A percentile compares a stretch with the other conserved stretches of the same genome.
Conservation (phyloP, 1,140 invertebrate species). For the Drosophila subobscura region DNA sequence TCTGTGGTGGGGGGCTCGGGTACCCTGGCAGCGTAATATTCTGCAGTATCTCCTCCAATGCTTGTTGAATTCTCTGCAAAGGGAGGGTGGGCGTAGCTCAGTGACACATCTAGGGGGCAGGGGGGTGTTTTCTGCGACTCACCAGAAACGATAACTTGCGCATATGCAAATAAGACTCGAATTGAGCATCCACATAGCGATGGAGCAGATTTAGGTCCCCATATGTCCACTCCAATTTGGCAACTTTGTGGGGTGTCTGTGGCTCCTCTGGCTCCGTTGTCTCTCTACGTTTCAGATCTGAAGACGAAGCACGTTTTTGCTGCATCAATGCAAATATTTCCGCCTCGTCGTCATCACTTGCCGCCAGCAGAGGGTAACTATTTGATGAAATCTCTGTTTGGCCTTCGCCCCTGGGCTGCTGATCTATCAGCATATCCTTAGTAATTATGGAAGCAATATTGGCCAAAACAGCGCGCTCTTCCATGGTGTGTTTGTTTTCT, state of each 20-base stretch:
- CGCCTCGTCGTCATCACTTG: constrained; percentile 60
- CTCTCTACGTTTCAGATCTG: constrained; percentile 31
- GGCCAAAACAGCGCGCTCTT: constrained; percentile 73
- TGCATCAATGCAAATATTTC: constrained; percentile 70
- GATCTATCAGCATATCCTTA: constrained; percentile 75
- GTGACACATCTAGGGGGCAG: too few species aligned
- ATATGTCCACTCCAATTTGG: constrained; percentile 49
- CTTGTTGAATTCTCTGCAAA: constrained; percentile 61
- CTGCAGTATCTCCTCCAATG: constrained; percentile 33
- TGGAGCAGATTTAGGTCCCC: constrained; percentile 70
- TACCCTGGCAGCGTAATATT: constrained; percentile 41
- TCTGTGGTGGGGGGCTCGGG: constrained; percentile 54
- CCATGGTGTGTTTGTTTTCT: constrained; percentile 48
- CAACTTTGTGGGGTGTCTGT: constrained; percentile 10
- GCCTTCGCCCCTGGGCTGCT: constrained; percentile 22
- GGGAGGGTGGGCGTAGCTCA: background rate
- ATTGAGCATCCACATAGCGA: constrained; percentile 68
- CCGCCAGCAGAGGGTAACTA: constrained; percentile 45
- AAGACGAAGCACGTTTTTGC: constrained; percentile 42
- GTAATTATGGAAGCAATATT: constrained; percentile 80
- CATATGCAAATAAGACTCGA: constrained; percentile 76
- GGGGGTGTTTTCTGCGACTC: constrained; percentile 12
- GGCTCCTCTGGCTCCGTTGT: background rate
- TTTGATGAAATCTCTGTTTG: background rate
- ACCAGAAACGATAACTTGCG: constrained; percentile 73